Percentiles rank a stretch among this genome's conserved stretches.
Conservation (phyloP, 2,797 vertebrate species). For the Dendrocincla tyrannina region DNA sequence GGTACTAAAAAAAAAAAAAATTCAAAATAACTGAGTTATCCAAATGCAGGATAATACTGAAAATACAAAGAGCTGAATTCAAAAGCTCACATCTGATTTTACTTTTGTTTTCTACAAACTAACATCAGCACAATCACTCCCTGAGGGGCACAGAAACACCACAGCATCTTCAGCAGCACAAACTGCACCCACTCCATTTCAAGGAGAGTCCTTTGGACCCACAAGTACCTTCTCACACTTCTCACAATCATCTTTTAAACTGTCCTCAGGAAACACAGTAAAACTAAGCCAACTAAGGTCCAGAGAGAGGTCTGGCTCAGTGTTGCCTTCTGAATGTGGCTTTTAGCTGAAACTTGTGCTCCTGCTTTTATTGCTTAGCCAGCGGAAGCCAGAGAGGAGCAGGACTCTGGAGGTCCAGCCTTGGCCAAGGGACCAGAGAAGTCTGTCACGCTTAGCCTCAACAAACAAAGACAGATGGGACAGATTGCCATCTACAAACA, state of each 20-base stretch:
- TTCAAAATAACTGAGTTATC: background rate
- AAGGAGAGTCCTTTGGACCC: background rate
- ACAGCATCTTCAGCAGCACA: background rate
- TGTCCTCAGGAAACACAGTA: background rate
- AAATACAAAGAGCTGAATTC: background rate
- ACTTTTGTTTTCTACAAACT: background rate
- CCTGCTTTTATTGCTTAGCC: background rate
- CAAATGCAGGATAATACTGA: background rate
- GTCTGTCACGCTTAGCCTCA: background rate
- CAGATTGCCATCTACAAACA: background rate
- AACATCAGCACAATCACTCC: background rate
- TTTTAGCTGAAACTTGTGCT: background rate
- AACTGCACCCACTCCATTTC: fast-evolving
- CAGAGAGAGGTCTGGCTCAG: background rate
- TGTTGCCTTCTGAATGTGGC: background rate
- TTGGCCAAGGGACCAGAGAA: background rate
- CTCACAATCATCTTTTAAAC: background rate
- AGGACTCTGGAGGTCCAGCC: background rate
- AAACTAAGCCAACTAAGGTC: background rate
- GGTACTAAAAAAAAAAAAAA: background rate
- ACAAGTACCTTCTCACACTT: background rate
- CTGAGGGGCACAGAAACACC: background rate
- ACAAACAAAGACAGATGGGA: background rate
- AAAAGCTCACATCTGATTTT: background rate
- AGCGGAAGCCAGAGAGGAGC: background rate